Percentiles rank a stretch among this genome's conserved stretches.
Conservation (phyloP, 2,797 vertebrate genomes). For the Melopsittacus undulatus region DNA sequence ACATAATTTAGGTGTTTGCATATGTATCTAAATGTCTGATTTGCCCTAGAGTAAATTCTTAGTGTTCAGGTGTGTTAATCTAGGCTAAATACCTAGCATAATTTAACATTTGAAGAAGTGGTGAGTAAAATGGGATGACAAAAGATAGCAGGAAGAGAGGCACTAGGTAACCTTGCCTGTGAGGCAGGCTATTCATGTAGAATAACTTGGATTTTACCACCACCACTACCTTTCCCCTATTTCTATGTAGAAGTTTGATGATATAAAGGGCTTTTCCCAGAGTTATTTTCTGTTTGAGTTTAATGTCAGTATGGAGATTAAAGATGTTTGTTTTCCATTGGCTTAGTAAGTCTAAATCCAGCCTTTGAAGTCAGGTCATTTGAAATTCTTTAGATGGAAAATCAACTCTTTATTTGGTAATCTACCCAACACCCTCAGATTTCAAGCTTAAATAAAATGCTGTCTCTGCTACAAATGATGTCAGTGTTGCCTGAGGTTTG, state of each 20-base stretch:
- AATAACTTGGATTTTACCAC: background rate
- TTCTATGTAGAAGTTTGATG: background rate
- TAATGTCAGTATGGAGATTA: constrained; percentile 42
- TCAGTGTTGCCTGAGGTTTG: constrained; percentile 43
- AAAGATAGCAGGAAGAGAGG: background rate
- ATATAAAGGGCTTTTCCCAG: constrained; percentile 49
- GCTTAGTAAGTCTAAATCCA: constrained; percentile 49
- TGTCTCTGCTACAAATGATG: constrained; percentile 52
- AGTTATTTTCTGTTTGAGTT: constrained; percentile 45
- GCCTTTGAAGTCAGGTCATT: constrained; percentile 58
- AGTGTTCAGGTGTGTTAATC: background rate
- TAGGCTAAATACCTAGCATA: background rate
- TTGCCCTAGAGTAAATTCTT: constrained; percentile 3
- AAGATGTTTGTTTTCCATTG: constrained; percentile 60
- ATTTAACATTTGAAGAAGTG: background rate
- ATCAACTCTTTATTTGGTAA: constrained; percentile 47
- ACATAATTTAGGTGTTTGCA: background rate
- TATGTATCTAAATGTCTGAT: background rate
- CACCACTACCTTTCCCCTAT: background rate
- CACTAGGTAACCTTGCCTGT: background rate
- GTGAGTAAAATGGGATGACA: background rate
- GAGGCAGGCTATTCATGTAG: background rate
- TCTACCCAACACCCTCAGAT: constrained; percentile 32
- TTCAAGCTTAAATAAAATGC: constrained; percentile 55
- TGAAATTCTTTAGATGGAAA: constrained; percentile 60